Percentiles rank a stretch among this genome's conserved stretches.
Conservation (phyloP, 2,113 vertebrate species). For the Phocoena phocoena region DNA sequence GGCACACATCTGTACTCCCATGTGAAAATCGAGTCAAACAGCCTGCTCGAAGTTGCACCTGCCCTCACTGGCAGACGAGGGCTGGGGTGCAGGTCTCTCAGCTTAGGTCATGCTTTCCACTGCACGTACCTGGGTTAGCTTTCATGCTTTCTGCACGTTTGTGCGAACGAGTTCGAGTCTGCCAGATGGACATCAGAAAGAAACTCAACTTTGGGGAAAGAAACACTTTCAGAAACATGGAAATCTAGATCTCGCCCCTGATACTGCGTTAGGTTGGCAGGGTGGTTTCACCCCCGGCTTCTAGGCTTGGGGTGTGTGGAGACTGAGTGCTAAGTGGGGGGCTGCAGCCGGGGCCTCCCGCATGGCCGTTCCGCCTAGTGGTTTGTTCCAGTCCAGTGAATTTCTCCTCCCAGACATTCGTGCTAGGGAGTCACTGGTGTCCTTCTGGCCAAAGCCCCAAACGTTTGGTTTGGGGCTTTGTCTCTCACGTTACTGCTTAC, state of each 20-base stretch:
- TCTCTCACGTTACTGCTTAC: slow-evolving; percentile 38
- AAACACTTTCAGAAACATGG: neutral
- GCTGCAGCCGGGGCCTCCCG: neutral
- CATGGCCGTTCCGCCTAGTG: neutral
- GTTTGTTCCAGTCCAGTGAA: slow-evolving; percentile 40
- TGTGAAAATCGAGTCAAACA: neutral
- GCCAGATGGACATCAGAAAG: neutral
- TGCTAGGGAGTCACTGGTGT: neutral
- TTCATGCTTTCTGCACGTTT: neutral
- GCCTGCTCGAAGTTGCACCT: neutral
- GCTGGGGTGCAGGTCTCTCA: neutral
- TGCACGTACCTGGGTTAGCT: neutral
- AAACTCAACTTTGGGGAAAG: neutral
- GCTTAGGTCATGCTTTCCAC: neutral
- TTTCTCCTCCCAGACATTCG: neutral
- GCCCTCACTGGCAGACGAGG: too few species aligned
- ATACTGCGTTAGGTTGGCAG: neutral
- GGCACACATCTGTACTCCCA: neutral
- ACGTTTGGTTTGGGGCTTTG: neutral
- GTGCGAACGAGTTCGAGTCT: neutral
- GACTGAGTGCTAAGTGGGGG: neutral
- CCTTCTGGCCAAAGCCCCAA: slow-evolving; percentile 17
- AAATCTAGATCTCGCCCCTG: neutral
- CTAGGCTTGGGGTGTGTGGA: neutral
- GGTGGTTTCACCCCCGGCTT: too few species aligned